phyloP scores from a whole-genome alignment of 2,113 vertebrate species.

The Reinhardtius hippoglossoides region DNA sequence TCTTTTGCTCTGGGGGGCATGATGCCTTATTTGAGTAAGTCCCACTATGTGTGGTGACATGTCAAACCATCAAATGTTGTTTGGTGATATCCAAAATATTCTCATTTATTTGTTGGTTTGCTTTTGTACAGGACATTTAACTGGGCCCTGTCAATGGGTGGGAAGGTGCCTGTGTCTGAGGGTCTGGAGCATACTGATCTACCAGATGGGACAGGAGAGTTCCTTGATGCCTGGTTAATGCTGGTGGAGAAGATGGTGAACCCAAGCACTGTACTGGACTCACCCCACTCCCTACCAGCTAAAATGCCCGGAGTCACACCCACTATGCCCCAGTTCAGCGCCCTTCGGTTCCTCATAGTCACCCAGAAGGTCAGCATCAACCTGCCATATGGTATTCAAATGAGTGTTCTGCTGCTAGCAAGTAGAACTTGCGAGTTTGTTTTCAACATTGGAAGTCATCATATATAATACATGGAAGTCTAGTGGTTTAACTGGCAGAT shows the following conservation, averaged over 20 bases:
- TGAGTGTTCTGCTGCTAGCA: neutral
- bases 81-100: neutral
- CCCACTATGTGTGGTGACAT: neutral
- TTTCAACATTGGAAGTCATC: neutral
- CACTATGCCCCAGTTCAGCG: slow-evolving; percentile 90
- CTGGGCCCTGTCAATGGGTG: slow-evolving; percentile 95
- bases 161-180: slow-evolving; percentile 91
- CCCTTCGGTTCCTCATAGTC: slow-evolving; percentile 93
- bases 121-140: slow-evolving; percentile 88
- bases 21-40: slow-evolving; percentile 96
- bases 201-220: slow-evolving; percentile 94
- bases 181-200: slow-evolving; percentile 91
- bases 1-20: slow-evolving; percentile 95
- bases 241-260: slow-evolving; percentile 97
- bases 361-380: slow-evolving; percentile 89
- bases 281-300: slow-evolving; percentile 91
- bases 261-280: slow-evolving; percentile 94
- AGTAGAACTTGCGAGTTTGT: too few species aligned
- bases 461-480: neutral
- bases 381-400: neutral
- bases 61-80: neutral
- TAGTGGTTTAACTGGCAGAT: neutral
- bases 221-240: slow-evolving; percentile 95
- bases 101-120: neutral
- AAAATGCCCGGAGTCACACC: slow-evolving; percentile 90